phyloP scores from a whole-genome alignment of 1,140 invertebrate species.

The Geopemphigus sp. region DNA sequence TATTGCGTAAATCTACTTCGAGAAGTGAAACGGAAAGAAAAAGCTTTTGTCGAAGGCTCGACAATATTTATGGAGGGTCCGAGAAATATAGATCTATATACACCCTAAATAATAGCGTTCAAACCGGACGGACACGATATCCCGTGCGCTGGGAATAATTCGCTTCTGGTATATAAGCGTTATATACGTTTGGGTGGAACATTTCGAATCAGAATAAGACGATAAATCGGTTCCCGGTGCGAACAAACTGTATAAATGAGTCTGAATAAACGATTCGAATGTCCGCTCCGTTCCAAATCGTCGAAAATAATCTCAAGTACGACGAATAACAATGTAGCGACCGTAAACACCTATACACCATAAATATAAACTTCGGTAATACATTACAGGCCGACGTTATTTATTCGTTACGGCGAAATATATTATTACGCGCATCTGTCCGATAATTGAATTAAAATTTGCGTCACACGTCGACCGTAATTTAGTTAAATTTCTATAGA shows the following conservation, averaged over 20 bases:
- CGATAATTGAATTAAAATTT: too few relatives aligned
- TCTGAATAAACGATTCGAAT: conserved; percentile 6
- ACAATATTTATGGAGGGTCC: conserved; percentile 49
- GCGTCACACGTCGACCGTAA: too few relatives aligned
- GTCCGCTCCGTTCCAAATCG: not conserved
- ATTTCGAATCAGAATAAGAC: conserved; percentile 31
- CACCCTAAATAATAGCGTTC: conserved; percentile 42
- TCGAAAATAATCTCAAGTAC: not conserved
- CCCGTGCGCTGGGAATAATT: conserved; percentile 30
- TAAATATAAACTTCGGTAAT: too few relatives aligned
- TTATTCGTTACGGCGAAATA: too few relatives aligned
- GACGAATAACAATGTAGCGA: not conserved
- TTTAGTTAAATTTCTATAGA: too few relatives aligned
- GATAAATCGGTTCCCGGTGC: conserved; percentile 32
- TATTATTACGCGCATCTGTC: too few relatives aligned
- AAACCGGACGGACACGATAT: conserved; percentile 33
- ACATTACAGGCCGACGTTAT: too few relatives aligned
- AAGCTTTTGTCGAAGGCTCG: conserved; percentile 43
- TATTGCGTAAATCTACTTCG: conserved; percentile 33
- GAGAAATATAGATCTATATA: conserved; percentile 48
- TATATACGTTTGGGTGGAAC: not conserved
- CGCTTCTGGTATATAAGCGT: conserved; percentile 23
- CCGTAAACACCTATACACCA: too few relatives aligned
- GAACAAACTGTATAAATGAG: conserved; percentile 36
- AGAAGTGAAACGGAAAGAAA: conserved; percentile 33